phyloP scores from a whole-genome alignment of 2,888 invertebrate genomes.

The Epinotia brunnichana region DNA sequence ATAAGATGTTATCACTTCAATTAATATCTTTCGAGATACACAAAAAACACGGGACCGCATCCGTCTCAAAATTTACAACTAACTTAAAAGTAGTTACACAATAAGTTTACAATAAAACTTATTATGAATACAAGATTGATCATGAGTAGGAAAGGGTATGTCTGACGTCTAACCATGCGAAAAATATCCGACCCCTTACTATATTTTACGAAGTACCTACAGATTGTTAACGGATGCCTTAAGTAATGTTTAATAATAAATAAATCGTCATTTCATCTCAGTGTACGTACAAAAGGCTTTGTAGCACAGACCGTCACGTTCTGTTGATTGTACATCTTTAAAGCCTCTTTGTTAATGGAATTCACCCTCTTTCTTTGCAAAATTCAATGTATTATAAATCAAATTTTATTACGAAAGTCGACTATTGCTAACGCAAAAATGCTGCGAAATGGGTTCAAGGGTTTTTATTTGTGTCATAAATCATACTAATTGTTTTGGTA shows the following conservation, averaged over 20 bases:
- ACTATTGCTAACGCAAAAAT: slow-evolving; percentile 74
- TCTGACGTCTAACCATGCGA: too few relatives aligned
- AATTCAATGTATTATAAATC: slow-evolving; percentile 69
- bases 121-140: too few relatives aligned
- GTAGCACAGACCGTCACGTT: slow-evolving; percentile 22
- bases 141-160: too few relatives aligned
- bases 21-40: too few relatives aligned
- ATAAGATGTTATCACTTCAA: too few relatives aligned
- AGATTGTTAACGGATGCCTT: too few relatives aligned
- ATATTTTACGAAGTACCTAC: too few relatives aligned
- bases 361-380: slow-evolving; percentile 53
- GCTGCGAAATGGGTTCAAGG: slow-evolving; percentile 73
- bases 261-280: background rate
- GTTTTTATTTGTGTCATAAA: slow-evolving; percentile 78
- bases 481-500: slow-evolving; percentile 78
- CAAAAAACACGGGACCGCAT: too few relatives aligned
- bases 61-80: too few relatives aligned
- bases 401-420: slow-evolving; percentile 69
- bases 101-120: too few relatives aligned
- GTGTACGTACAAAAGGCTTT: slow-evolving; percentile 8
- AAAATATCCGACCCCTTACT: too few relatives aligned
- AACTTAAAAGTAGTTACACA: too few relatives aligned
- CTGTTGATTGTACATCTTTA: slow-evolving; percentile 35
- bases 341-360: slow-evolving; percentile 48
- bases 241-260: background rate